Base-by-base conservation (phyloP, 2,797 vertebrate species). In the Cryptoblepharus egeriae region DNA sequence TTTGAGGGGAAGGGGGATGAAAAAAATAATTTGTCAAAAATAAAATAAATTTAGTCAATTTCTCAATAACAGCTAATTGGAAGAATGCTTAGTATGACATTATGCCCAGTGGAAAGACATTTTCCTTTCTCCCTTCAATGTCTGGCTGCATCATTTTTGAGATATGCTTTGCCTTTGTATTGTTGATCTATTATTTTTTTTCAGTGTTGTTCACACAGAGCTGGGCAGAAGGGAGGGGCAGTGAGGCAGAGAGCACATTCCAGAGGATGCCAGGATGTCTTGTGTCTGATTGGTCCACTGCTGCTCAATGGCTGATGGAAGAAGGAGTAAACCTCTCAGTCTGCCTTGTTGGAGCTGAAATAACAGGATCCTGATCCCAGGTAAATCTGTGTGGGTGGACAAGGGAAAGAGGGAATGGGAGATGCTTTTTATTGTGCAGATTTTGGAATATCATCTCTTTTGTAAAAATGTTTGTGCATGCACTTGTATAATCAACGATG, bases 271-370 rank as follows among this genome's bases (percentile, higher is more conserved):
- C 93, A 89, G 92, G 92, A 94, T 94, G 91, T 89, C 92, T 93
- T 94, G 79, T 86, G 93, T 93, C 93, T 95, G 93, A 95, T 95
- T 96, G 95, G 95, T 84, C 92, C 89, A 88, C 90, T 88, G 90
- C 87, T 75, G 88, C 77, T 91, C 94, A 93, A 94, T 93, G 93
- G 93, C 88, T 87, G 55, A 85, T 80, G 37, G 87, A 94, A 88
- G 94, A 92, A 88, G 94, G 94, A 92, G 94, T 85, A 91, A 94
- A 88, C 73, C 86, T 93, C 89, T 91, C 93, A 92, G 91, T 94
- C 93, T 93, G 91, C 77, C 75, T 93, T 90, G 92, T 85, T 75
- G 16, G 91, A 93, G 94, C 93, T 64, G 85, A 93, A 94, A 94
- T 91, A 81, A 89, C 91, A 92, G 93, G 93, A 95, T 83, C 81